Evolutionary conservation across 2,888 invertebrate species (phyloP).

Genomic region (Nomada ruficornis): DNA sequence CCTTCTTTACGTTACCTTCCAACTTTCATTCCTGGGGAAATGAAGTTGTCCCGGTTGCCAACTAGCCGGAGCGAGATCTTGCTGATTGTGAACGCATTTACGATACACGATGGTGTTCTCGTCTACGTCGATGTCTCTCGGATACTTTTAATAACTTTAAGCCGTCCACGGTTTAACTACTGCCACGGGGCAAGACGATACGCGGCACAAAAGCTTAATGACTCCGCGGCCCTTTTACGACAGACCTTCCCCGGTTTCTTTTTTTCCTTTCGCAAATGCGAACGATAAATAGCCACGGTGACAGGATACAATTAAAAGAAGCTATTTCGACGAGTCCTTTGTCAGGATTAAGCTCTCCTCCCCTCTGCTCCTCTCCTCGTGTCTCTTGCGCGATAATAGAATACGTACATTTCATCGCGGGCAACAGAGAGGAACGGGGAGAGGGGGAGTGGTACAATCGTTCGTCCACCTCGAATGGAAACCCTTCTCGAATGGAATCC

Average conservation of each 20-base stretch:
- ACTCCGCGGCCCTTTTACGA: conserved; percentile 19
- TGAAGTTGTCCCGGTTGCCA: background rate
- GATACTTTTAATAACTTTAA: conserved; percentile 18
- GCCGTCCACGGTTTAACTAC: background rate
- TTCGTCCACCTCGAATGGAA: conserved; percentile 35
- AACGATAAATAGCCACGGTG: conserved; percentile 45
- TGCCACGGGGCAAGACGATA: conserved; percentile 6
- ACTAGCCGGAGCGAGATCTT: conserved; percentile 1
- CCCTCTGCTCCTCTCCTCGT: background rate
- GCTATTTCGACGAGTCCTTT: conserved; percentile 45
- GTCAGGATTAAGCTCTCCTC: conserved; percentile 37
- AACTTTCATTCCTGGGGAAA: background rate
- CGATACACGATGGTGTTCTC: background rate
- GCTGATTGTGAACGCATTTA: background rate
- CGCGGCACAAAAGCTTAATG: conserved; percentile 31
- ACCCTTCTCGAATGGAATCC: conserved; percentile 40
- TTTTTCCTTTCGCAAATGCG: conserved; percentile 27
- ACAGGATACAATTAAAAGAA: conserved; percentile 56
- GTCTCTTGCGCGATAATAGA: conserved; percentile 33
- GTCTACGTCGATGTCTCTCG: background rate
- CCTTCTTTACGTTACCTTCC: background rate
- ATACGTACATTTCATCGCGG: conserved; percentile 45
- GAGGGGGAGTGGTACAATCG: background rate
- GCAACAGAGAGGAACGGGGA: background rate
- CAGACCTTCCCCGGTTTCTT: background rate